These are phyloP conservation scores for human DNA, from an alignment of 2,113 vertebrate species.

Conservation along the genomic window GRCh38 chr2:80527001-80527500, in stretches of 20 bases:
- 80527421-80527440: background rate
- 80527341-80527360: background rate
- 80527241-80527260: background rate
- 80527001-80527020: background rate
- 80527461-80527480: background rate
- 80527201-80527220: constrained; percentile 12
- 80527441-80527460: background rate
- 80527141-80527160: constrained; percentile 50
- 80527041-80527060: background rate
- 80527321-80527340: background rate
- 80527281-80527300: background rate
- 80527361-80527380: background rate
- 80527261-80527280: background rate
- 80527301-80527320: background rate
- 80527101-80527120: constrained; percentile 34
- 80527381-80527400: background rate
- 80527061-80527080: constrained; percentile 21
- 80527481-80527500: background rate
- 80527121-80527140: constrained; percentile 53
- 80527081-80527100: constrained; percentile 39
- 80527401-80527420: background rate
- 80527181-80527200: constrained; percentile 10
- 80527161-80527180: constrained; percentile 34
- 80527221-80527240: background rate
- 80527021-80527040: background rate